A percentile compares a stretch with the other conserved stretches of the same genome.
Conservation (phyloP, 2,113 vertebrate species). For the Butorides virescens region DNA sequence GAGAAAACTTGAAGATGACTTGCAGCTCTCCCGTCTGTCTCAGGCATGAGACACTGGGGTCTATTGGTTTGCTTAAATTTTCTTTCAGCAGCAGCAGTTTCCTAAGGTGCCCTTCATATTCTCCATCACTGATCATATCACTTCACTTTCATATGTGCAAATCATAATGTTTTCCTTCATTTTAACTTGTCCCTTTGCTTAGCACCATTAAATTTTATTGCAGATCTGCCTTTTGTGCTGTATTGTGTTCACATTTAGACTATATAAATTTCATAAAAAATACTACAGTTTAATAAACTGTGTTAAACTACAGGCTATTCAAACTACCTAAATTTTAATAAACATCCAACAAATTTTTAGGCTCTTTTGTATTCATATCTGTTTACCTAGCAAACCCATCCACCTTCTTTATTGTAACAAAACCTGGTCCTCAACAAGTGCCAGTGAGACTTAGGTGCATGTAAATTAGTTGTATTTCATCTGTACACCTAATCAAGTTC, state of each 20-base stretch:
- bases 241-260: not conserved
- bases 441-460: not conserved
- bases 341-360: not conserved
- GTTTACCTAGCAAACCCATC: not conserved
- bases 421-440: not conserved
- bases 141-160: not conserved
- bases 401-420: not conserved
- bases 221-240: not conserved
- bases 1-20: not conserved
- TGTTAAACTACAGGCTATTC: not conserved
- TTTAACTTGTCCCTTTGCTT: not conserved
- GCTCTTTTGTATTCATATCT: not conserved
- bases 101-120: not conserved
- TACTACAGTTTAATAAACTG: not conserved
- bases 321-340: not conserved
- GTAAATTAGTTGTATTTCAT: not conserved
- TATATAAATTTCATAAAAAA: not conserved
- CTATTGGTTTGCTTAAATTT: not conserved
- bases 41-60: not conserved
- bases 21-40: not conserved
- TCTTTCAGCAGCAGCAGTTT: not conserved
- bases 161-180: not conserved
- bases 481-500: not conserved
- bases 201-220: not conserved
- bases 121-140: not conserved